Conservation (phyloP, 2,888 invertebrate genomes). For the Melinaea menophilus region DNA sequence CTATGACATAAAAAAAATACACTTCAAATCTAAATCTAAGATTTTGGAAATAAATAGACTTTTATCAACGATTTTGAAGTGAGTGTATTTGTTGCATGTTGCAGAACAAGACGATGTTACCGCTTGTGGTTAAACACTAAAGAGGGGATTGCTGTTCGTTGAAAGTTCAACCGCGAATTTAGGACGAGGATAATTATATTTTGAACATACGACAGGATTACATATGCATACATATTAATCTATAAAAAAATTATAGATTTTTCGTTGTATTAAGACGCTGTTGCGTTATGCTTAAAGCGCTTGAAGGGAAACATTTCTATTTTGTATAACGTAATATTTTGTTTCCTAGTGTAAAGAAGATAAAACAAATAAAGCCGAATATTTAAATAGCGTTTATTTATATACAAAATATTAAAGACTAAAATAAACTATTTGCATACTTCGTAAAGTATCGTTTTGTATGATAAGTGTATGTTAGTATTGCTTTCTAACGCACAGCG, state of each 20-base stretch:
- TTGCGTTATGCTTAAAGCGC: too few relatives aligned
- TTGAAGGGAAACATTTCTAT: too few relatives aligned
- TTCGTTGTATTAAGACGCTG: too few relatives aligned
- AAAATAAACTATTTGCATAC: neutral
- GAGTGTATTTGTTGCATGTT: conserved; percentile 16
- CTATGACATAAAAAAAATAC: too few relatives aligned
- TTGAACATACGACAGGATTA: conserved; percentile 15
- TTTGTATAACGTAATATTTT: too few relatives aligned
- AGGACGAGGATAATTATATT: conserved; percentile 38
- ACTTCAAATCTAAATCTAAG: too few relatives aligned
- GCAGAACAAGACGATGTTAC: conserved; percentile 49
- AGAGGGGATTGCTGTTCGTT: conserved; percentile 65
- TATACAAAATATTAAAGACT: neutral
- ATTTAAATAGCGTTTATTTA: neutral
- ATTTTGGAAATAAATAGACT: too few relatives aligned
- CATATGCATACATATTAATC: neutral
- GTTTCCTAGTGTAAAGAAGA: too few relatives aligned
- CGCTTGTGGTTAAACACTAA: conserved; percentile 64
- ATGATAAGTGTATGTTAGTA: conserved; percentile 37
- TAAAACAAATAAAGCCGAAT: neutral
- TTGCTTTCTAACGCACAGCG: conserved; percentile 59
- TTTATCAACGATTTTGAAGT: too few relatives aligned
- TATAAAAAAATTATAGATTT: too few relatives aligned
- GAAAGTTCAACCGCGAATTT: conserved; percentile 64
- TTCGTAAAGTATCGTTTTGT: conserved; percentile 12